phyloP scores from a whole-genome alignment of 2,113 vertebrate genomes.

The Poeciliopsis retropinna region DNA sequence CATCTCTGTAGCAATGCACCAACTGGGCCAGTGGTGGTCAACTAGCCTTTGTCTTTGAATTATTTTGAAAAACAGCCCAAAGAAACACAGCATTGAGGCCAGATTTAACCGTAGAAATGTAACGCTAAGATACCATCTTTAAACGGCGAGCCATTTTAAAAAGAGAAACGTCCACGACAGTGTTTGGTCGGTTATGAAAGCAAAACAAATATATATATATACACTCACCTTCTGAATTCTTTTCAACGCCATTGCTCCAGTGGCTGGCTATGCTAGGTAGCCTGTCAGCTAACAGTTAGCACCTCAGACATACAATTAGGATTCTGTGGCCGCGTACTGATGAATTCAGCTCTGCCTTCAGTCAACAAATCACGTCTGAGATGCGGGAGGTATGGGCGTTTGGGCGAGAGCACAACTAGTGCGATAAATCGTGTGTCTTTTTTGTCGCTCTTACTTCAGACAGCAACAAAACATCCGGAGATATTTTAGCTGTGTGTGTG shows the following conservation, averaged over 20 bases:
- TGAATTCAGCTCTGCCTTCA: conserved; percentile 40
- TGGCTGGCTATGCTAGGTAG: conserved; percentile 76
- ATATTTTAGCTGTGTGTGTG: conserved; percentile 42
- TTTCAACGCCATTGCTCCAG: conserved; percentile 85
- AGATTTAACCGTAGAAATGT: not conserved
- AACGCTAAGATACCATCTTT: not conserved
- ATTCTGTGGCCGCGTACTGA: conserved; percentile 51
- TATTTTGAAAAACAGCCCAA: conserved; percentile 37
- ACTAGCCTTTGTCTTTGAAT: conserved; percentile 77
- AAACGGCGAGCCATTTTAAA: rapidly evolving
- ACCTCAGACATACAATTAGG: conserved; percentile 69
- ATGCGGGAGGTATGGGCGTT: conserved; percentile 6
- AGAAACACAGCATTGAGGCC: conserved; percentile 10
- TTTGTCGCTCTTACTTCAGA: conserved; percentile 22
- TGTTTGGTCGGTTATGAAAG: not conserved
- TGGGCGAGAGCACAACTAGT: conserved; percentile 11
- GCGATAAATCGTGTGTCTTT: conserved; percentile 6
- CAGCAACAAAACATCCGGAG: conserved; percentile 22
- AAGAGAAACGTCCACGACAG: not conserved
- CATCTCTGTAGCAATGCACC: conserved; percentile 63
- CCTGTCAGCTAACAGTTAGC: conserved; percentile 73
- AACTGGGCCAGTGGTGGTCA: conserved; percentile 59
- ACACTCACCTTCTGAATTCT: conserved; percentile 86
- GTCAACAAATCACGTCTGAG: conserved; percentile 15
- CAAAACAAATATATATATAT: conserved; percentile 24